Base-by-base conservation (phyloP, 2,888 invertebrate genomes). In the Parnassius mnemosyne region DNA sequence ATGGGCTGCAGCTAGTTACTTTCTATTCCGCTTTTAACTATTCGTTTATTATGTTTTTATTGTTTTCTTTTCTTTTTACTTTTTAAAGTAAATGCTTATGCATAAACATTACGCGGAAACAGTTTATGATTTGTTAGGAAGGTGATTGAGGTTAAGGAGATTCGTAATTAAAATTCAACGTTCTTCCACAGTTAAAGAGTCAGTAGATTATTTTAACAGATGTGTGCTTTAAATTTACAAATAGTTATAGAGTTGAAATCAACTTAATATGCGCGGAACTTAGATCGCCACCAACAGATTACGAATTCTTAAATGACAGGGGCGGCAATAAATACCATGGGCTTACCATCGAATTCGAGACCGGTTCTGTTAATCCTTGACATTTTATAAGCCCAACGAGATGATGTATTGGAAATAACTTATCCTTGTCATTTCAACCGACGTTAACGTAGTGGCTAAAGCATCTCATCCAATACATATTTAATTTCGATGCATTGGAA, bases 321-420 rank as follows among this genome's bases (percentile, higher is more conserved):
- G 54, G 61, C 54, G 53, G 65, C 47, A 52, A 59, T 63, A 60
- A 60, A 67, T 64, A 56, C 67, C 66, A 66, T 67, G 59, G 53
- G 51, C 60, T 56, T 56, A 60, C 53, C 63, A 65, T 62, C 61
- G 51, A 62, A 55, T n/a, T 9, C 43, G 43, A 53, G 65, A 64
- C 67, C 61, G 68, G 69, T 68, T 67, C 34, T 51, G 44, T 43
- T 12, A 49, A 66, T 59, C 68, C 69, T 68, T 69, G 69, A 69
- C 69, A 69, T 69, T 69, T 68, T 56, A 25, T 54, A 49, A 49
- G 51, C 16, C 62, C 60, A 51, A 56, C 68, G 49, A 65, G 53
- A 60, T 63, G 56, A 60, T 60, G 53, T 20, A 60, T 60, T 60
- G 55, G 25, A 53, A 56, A 60, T 56, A 47, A 54, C 60, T 16